Base-by-base conservation (phyloP, 2,797 vertebrate genomes). In the Cynodonichthys magdalenae region DNA sequence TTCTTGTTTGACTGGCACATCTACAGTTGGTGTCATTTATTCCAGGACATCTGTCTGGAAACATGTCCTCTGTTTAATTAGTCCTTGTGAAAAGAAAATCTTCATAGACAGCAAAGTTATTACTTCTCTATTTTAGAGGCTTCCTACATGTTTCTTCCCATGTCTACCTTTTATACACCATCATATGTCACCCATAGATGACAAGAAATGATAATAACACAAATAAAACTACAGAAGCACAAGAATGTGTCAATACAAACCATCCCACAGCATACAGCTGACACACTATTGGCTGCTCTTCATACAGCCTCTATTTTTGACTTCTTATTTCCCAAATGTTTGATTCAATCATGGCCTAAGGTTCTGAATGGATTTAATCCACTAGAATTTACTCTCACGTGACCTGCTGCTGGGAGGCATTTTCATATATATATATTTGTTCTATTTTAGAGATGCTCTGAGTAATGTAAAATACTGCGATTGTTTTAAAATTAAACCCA, bases 271-370 rank as follows among this genome's bases (percentile, higher is more conserved):
- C 58, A 49, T 59, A 39, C 9, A 66, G 68, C 53, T 65, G 46
- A 71, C 59, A 48, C 54, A 80, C 65, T 83, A 74, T 66, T 39
- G 52, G 68, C 31, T 3, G 57, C 69, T 76, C 54, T 53, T 60
- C 45, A 65, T 56, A 53, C 74, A 61, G 51, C 66, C 57, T 45
- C 49, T 51, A 63, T 81, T 81, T 86, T 77, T 85, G 70, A 80
- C 75, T 85, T 85, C 66, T 55, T 54, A 74, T 84, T 89, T 80
- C 63, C 60, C 59, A 11, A 49, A 46, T 20, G 53, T 59, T 75
- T 53, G 31, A 46, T 81, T 70, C 81, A 84, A 85, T 78, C 85
- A 74, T 71, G 45, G 79, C 87, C 81, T 66, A 31, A 63, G 82
- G 82, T 67, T 58, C 51, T 5, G 44, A 69, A 74, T 80, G 61